These are phyloP conservation scores for Amphiura filiformis DNA, from an alignment of 35 echinoderm and acorn worm species.

Conservation along the genomic window DNA sequence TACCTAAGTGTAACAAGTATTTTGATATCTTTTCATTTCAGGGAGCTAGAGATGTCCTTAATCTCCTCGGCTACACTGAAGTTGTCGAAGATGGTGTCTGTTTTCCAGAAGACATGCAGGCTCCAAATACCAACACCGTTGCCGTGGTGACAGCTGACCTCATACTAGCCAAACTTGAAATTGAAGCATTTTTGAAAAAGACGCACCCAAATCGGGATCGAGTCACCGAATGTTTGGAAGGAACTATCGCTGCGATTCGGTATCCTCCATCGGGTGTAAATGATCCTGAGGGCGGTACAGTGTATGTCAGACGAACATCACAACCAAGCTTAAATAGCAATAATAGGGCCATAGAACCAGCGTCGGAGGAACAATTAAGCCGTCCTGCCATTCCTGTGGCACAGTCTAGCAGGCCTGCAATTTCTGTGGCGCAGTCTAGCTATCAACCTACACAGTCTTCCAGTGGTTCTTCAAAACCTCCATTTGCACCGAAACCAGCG, in stretches of 20 bases:
- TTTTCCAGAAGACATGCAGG: slow-evolving; percentile 21
- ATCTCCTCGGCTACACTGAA: slow-evolving; percentile 49
- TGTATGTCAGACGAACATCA: background rate
- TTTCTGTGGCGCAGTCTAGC: background rate
- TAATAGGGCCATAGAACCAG: background rate
- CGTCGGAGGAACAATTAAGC: too few relatives aligned
- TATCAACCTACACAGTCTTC: background rate
- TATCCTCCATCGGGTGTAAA: background rate
- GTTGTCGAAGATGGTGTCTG: slow-evolving; percentile 43
- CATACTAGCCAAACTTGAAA: slow-evolving; percentile 21
- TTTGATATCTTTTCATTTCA: too few relatives aligned
- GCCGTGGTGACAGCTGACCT: slow-evolving; percentile 38
- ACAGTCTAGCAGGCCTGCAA: too few relatives aligned
- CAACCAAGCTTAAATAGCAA: too few relatives aligned
- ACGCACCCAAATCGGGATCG: slow-evolving; percentile 13
- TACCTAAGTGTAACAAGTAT: too few relatives aligned
- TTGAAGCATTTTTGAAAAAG: background rate
- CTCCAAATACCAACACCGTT: slow-evolving; percentile 23
- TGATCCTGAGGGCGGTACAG: background rate
- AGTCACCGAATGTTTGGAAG: slow-evolving; percentile 10
- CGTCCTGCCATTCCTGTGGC: background rate
- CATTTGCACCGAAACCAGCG: background rate
- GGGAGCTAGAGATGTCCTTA: slow-evolving; percentile 49
- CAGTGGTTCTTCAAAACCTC: background rate
- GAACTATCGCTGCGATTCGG: slow-evolving; percentile 24